A percentile compares a stretch with the other conserved stretches of the same genome.
Conservation (phyloP, 2,888 invertebrate species). For the Drosophila kuntzei region DNA sequence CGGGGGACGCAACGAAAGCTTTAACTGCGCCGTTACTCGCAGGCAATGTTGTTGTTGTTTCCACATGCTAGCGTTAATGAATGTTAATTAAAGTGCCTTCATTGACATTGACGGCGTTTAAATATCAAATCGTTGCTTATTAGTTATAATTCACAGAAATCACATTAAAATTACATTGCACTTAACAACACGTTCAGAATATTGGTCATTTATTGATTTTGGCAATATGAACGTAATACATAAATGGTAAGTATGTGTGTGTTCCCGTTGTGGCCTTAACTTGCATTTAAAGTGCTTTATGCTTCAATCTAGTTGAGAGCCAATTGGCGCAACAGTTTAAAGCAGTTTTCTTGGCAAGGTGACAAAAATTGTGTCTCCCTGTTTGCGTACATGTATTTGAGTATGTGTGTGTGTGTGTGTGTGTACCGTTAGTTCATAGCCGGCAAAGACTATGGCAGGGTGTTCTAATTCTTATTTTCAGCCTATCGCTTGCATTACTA, state of each 20-base stretch:
- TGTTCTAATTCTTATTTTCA: conserved; percentile 82
- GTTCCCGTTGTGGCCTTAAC: conserved; percentile 24
- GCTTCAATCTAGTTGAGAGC: conserved; percentile 25
- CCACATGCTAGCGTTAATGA: conserved; percentile 42
- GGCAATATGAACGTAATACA: conserved; percentile 24
- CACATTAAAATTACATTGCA: conserved; percentile 12
- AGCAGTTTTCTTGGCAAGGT: conserved; percentile 65
- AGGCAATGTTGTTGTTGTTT: conserved; percentile 21
- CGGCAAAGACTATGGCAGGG: conserved; percentile 70
- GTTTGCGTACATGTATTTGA: conserved; percentile 18
- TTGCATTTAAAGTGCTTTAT: conserved; percentile 32
- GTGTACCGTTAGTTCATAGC: conserved; percentile 51
- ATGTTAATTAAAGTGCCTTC: conserved; percentile 48
- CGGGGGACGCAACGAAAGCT: conserved; percentile 26
- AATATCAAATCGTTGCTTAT: conserved; percentile 1
- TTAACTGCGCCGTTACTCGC: conserved; percentile 38
- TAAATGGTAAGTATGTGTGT: conserved; percentile 15
- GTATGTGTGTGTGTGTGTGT: conserved; percentile 16
- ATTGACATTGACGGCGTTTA: conserved; percentile 47
- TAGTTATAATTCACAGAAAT: conserved; percentile 4
- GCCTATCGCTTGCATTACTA: conserved; percentile 68
- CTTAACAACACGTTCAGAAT: conserved; percentile 18
- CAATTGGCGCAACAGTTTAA: conserved; percentile 71
- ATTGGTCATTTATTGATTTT: conserved; percentile 72
- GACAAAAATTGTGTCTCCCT: conserved; percentile 50